Evolutionary conservation across 2,888 invertebrate species (phyloP).

Genomic region (Erpobdella octoculata): DNA sequence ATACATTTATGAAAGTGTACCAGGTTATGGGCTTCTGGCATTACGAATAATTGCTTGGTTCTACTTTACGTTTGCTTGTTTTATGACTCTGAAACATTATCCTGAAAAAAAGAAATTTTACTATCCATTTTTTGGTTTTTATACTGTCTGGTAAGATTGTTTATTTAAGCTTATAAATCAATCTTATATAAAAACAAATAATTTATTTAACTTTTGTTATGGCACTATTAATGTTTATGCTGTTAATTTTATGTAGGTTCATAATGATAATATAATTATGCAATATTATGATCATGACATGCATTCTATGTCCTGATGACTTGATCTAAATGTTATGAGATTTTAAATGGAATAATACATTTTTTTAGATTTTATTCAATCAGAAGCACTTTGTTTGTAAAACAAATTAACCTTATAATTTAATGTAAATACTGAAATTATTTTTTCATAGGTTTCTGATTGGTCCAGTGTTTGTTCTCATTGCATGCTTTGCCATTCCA

Average conservation of each 20-base stretch:
- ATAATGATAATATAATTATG: background rate
- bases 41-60: constrained; percentile 72
- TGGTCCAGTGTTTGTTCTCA: constrained; percentile 69
- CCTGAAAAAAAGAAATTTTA: constrained; percentile 77
- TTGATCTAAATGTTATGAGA: too few relatives aligned
- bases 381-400: too few relatives aligned
- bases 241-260: background rate
- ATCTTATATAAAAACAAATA: too few relatives aligned
- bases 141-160: constrained; percentile 65
- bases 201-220: too few relatives aligned
- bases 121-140: constrained; percentile 71
- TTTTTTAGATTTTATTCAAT: too few relatives aligned
- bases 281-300: background rate
- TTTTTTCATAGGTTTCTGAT: constrained; percentile 68
- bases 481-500: constrained; percentile 71
- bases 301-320: too few relatives aligned
- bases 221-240: background rate
- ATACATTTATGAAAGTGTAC: constrained; percentile 81
- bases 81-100: constrained; percentile 73
- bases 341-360: too few relatives aligned
- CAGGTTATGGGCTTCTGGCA: constrained; percentile 71
- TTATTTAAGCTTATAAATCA: too few relatives aligned
- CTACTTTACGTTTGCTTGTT: constrained; percentile 64
- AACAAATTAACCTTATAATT: too few relatives aligned
- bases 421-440: too few relatives aligned